Conservation (phyloP, 2,888 invertebrate species). For the Meiosimyza decipiens region DNA sequence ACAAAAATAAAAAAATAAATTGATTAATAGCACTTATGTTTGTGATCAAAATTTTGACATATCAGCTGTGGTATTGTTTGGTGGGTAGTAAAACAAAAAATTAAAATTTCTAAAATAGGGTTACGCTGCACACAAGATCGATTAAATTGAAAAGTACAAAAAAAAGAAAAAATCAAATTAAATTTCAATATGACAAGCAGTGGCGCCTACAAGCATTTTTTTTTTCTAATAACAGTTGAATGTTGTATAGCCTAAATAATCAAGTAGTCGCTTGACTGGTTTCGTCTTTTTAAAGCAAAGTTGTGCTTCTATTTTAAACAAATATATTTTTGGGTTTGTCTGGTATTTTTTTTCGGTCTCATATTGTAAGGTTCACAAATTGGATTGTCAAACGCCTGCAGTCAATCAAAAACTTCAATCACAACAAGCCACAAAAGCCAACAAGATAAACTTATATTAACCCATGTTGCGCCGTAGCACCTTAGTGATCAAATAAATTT, state of each 20-base stretch:
- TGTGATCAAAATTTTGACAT: too few species aligned
- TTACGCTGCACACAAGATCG: background rate
- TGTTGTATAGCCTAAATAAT: background rate
- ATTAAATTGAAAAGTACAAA: background rate
- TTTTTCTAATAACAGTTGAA: background rate
- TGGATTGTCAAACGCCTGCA: conserved; percentile 8
- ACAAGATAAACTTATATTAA: too few species aligned
- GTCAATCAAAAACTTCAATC: conserved; percentile 11
- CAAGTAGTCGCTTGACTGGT: background rate
- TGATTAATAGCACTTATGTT: too few species aligned
- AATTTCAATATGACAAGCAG: background rate
- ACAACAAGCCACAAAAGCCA: background rate
- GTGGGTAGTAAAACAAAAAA: too few species aligned
- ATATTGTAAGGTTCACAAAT: background rate
- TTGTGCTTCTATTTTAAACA: background rate
- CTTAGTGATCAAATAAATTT: too few species aligned
- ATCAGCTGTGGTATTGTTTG: too few species aligned
- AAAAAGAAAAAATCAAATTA: background rate
- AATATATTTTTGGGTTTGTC: background rate
- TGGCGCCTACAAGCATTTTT: background rate
- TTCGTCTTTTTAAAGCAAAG: background rate
- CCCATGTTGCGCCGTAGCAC: too few species aligned
- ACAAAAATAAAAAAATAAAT: too few species aligned
- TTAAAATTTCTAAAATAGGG: background rate
- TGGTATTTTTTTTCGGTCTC: background rate